Evolutionary conservation across 2,888 invertebrate genomes (phyloP).

Genomic region (Phyto melanocephala): DNA sequence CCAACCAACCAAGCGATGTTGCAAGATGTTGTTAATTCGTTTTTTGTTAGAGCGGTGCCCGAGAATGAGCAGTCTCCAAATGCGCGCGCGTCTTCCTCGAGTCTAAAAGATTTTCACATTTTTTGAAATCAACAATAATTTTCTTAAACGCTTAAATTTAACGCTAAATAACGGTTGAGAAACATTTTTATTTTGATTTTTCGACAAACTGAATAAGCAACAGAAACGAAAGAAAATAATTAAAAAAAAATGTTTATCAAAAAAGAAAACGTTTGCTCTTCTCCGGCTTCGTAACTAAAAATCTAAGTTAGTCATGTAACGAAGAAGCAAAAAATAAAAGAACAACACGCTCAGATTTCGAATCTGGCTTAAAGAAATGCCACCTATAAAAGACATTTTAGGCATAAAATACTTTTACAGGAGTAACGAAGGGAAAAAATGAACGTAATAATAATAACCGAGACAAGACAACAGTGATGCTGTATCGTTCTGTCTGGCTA

Average conservation of each 20-base stretch:
- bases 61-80: constrained; percentile 27
- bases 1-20: constrained; percentile 35
- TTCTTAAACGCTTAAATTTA: neutral
- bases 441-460: neutral
- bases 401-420: constrained; percentile 16
- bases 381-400: neutral
- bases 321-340: neutral
- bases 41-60: neutral
- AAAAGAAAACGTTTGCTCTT: constrained; percentile 11
- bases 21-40: constrained; percentile 17
- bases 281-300: constrained; percentile 20
- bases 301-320: constrained; percentile 7
- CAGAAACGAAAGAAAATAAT: neutral
- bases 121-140: neutral
- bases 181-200: too few relatives aligned
- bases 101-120: neutral
- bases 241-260: neutral
- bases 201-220: neutral
- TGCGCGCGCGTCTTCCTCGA: constrained; percentile 44
- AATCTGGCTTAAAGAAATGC: neutral
- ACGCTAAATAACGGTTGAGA: neutral
- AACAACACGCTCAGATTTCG: neutral
- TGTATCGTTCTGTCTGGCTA: constrained; percentile 4
- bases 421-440: too few relatives aligned
- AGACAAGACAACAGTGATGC: constrained; percentile 30